Base-by-base conservation (phyloP, 2,113 vertebrate genomes). In the Entomyzon cyanotis region DNA sequence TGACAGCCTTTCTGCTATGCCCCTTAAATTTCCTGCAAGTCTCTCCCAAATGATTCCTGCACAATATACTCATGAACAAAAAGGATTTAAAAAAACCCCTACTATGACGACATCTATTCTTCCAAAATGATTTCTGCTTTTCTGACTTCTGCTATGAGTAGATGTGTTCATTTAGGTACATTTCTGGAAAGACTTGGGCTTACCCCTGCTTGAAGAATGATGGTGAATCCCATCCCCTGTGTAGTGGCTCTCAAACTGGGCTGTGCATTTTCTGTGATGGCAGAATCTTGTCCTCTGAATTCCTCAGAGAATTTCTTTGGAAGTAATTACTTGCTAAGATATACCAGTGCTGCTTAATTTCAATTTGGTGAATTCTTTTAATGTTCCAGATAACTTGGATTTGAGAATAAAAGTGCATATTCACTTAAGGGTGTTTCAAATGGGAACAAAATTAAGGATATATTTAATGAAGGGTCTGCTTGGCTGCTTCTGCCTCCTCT, bases 31-130 rank as follows among this genome's bases (percentile, higher is more conserved):
- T 49, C 39, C 68, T 65, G 37, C 46, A 65, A 80, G 28, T 7
- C 0, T 69, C n/a, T 94, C 22, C 55, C 64, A 89, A 41, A 77
- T 64, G 27, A 37, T 22, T 89, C 25, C 58, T 56, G 9, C 42
- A 24, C 19, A 56, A 73, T 22, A 76, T 31, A 27, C 8, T 68
- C 15, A 22, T 15, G 8, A 86, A 84, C 52, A n/a, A 80, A 77
- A 60, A 84, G 5, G 16, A 33, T 65, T 65, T 85, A 0, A 4
- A 30, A 73, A 71, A n/a, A 2, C 0, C 5, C 2, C 5, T n/a
- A 20, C 39, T 39, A 7, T 21, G 21, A 16, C 10, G 21, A 42
- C 14, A 39, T 30, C 15, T 55, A 10, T 78, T 84, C 9, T 93
- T 70, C 52, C 53, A 19, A 24, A 90, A 24, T 52, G 49, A 69